A percentile compares a stretch with the other conserved stretches of the same genome.
These are phyloP conservation scores for Rhimphoctona megacephalus DNA, from an alignment of 2,888 invertebrate genomes.

Conservation along the genomic window DNA sequence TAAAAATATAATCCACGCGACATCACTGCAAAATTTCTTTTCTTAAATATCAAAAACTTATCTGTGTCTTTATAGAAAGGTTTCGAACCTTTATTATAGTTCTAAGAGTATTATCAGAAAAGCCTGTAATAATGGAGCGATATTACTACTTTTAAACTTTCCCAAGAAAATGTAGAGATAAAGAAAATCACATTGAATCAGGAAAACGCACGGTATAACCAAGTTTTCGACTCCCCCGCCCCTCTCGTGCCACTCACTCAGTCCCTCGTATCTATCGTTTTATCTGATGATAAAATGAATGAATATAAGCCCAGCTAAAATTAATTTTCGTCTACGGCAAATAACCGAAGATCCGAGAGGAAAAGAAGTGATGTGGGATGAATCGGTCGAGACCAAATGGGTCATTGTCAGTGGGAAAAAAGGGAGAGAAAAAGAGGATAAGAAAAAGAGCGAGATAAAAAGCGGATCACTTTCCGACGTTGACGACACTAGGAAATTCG, in stretches of 20 bases:
- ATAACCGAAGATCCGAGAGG: slow-evolving; percentile 53
- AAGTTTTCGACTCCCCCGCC: too few species aligned
- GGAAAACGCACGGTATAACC: not conserved
- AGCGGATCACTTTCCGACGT: slow-evolving; percentile 30
- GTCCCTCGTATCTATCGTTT: slow-evolving; percentile 18
- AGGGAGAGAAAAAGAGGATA: not conserved
- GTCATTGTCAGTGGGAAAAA: not conserved
- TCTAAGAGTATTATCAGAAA: not conserved
- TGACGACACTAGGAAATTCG: slow-evolving; percentile 24
- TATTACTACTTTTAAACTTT: not conserved
- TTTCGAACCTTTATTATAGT: not conserved
- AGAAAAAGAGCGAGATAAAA: slow-evolving; percentile 14
- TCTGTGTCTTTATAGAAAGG: not conserved
- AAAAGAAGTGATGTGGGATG: slow-evolving; percentile 22
- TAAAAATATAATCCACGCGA: not conserved
- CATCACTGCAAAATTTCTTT: not conserved
- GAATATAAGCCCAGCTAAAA: slow-evolving; percentile 46
- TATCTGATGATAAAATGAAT: slow-evolving; percentile 46
- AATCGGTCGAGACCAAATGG: slow-evolving; percentile 24
- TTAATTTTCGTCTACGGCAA: slow-evolving; percentile 52
- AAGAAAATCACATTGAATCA: slow-evolving; percentile 1
- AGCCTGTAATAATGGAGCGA: not conserved
- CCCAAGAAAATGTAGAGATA: not conserved
- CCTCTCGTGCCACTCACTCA: not conserved
- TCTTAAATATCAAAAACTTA: not conserved